These are phyloP conservation scores for Andrena minutula DNA, from an alignment of 2,888 invertebrate species.

Conservation along the genomic window DNA sequence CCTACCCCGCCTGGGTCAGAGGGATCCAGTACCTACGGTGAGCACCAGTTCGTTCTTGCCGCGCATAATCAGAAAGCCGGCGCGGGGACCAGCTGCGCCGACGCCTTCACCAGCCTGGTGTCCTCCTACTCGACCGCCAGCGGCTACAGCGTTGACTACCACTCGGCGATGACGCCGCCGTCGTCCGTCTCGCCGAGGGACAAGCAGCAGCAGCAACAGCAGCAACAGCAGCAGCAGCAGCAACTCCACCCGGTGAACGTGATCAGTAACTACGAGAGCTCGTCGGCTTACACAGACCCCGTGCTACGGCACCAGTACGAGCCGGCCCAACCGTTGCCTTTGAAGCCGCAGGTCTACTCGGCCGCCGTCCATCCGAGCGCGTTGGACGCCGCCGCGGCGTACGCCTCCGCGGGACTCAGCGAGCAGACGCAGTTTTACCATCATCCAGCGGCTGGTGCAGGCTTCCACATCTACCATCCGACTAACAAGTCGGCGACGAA, in stretches of 20 bases:
- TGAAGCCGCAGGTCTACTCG: constrained; percentile 96
- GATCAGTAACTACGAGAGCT: constrained; percentile 88
- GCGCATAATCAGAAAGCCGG: constrained; percentile 82
- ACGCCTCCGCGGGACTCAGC: constrained; percentile 86
- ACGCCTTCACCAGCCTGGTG: constrained; percentile 87
- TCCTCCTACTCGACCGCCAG: constrained; percentile 86
- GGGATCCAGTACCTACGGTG: constrained; percentile 90
- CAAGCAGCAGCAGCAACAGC: constrained; percentile 86
- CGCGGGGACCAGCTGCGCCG: constrained; percentile 73
- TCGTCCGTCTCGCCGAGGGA: constrained; percentile 98
- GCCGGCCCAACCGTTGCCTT: constrained; percentile 90
- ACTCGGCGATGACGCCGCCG: constrained; percentile 98
- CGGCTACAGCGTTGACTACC: constrained; percentile 92
- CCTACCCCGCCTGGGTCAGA: constrained; percentile 97
- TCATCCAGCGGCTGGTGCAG: constrained; percentile 88
- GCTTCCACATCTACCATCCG: constrained; percentile 96
- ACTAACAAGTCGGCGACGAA: constrained; percentile 90
- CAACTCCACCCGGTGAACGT: constrained; percentile 85
- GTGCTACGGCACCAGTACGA: constrained; percentile 86
- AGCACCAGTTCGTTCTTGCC: constrained; percentile 87
- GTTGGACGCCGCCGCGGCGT: constrained; percentile 88
- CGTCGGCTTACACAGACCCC: constrained; percentile 85
- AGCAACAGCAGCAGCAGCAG: constrained; percentile 85
- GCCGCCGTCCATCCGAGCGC: constrained; percentile 85
- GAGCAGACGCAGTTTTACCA: constrained; percentile 96